Conservation (phyloP, 23 tunicate species). For the Corella eumyota region DNA sequence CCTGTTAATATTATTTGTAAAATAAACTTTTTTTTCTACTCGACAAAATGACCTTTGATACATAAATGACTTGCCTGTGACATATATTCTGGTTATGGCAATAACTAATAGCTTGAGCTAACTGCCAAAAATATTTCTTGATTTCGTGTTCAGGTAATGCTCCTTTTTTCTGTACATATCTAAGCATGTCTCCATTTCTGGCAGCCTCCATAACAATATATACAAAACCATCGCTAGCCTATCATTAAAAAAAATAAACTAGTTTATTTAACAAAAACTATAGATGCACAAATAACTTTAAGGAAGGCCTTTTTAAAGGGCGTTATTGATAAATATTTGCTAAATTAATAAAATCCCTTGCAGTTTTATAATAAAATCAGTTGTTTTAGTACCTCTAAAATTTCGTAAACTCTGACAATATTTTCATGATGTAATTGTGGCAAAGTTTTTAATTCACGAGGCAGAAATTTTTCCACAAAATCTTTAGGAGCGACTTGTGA, state of each 20-base stretch:
- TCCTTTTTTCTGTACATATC: slow-evolving; percentile 66
- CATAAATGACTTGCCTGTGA: slow-evolving; percentile 50
- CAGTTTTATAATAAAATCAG: no score
- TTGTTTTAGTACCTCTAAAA: slow-evolving; percentile 86
- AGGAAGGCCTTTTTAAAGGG: not conserved
- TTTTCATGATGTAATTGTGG: slow-evolving; percentile 70
- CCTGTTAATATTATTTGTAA: slow-evolving; percentile 13
- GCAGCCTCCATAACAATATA: slow-evolving; percentile 95
- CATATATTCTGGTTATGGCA: slow-evolving; percentile 73
- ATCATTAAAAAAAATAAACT: no score
- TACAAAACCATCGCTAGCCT: slow-evolving; percentile 90
- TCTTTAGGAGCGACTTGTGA: slow-evolving; percentile 68
- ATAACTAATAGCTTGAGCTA: slow-evolving; percentile 71
- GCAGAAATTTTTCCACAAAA: slow-evolving; percentile 90
- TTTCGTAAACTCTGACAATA: slow-evolving; percentile 78
- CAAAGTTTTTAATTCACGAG: slow-evolving; percentile 72
- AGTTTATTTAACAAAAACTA: not conserved
- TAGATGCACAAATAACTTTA: not conserved
- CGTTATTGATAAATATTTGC: not conserved
- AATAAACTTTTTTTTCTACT: no score
- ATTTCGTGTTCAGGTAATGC: slow-evolving; percentile 78
- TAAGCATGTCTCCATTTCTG: slow-evolving; percentile 73
- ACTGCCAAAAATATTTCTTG: slow-evolving; percentile 68
- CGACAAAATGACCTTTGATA: not conserved
- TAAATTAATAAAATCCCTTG: no score